These are phyloP conservation scores for Darevskia nairensis DNA, from an alignment of 2,797 vertebrate genomes.

Conservation along the genomic window DNA sequence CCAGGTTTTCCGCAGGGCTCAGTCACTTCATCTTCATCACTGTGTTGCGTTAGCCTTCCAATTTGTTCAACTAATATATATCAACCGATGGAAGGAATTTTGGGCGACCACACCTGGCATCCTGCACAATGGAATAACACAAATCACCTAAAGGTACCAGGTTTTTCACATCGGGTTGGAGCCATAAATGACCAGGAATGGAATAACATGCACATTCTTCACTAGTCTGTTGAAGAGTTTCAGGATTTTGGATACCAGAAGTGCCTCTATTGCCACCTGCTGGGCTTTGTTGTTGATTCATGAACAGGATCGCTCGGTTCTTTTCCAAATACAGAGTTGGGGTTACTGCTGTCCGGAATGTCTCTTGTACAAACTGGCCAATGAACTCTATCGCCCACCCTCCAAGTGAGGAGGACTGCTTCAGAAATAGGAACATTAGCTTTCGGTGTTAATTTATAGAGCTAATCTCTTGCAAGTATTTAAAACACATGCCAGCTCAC, in stretches of 20 bases:
- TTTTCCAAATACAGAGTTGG: not conserved
- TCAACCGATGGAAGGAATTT: slow-evolving; percentile 47
- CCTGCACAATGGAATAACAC: slow-evolving; percentile 56
- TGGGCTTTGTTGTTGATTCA: slow-evolving; percentile 45
- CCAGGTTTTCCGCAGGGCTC: not conserved
- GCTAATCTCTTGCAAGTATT: not conserved
- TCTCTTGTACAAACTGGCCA: slow-evolving; percentile 15
- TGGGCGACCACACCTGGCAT: slow-evolving; percentile 31
- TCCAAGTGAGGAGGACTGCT: slow-evolving; percentile 21
- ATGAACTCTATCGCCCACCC: slow-evolving; percentile 26
- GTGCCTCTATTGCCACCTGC: slow-evolving; percentile 78
- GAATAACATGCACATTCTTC: slow-evolving; percentile 5
- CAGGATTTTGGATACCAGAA: slow-evolving; percentile 46
- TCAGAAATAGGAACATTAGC: slow-evolving; percentile 47
- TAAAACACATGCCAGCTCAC: slow-evolving; percentile 47
- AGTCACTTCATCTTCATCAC: not conserved
- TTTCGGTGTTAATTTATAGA: slow-evolving; percentile 48
- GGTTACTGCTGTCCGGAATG: slow-evolving; percentile 22
- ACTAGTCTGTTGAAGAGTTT: slow-evolving; percentile 21
- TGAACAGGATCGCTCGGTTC: not conserved
- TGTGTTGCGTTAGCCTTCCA: not conserved
- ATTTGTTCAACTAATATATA: not conserved
- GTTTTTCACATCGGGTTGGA: slow-evolving; percentile 54
- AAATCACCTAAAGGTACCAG: slow-evolving; percentile 41
- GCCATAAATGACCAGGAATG: slow-evolving; percentile 42